phyloP scores from a whole-genome alignment of 2,113 vertebrate genomes.

The Pseudopipra pipra region DNA sequence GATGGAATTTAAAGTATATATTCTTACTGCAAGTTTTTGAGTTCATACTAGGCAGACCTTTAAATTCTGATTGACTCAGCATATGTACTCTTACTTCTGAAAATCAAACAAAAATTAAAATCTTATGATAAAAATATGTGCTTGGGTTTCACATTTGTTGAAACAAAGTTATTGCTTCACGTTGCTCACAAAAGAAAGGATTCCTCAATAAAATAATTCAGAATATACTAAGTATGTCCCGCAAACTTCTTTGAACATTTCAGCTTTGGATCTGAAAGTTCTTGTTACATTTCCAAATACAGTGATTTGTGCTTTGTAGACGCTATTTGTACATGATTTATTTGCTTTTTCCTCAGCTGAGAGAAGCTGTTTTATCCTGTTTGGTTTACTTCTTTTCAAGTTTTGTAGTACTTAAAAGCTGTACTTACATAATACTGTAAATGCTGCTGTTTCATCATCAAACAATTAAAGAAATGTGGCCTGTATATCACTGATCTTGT shows the following conservation, averaged over 20 bases:
- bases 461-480: not conserved
- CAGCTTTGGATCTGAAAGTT: not conserved
- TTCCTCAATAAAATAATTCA: not conserved
- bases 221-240: not conserved
- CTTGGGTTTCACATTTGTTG: not conserved
- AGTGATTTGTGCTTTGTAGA: not conserved
- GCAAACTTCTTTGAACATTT: not conserved
- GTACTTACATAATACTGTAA: not conserved
- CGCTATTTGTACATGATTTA: not conserved
- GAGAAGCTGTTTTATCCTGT: not conserved
- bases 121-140: not conserved
- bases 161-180: not conserved
- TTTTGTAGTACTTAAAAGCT: not conserved
- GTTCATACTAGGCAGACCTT: not conserved
- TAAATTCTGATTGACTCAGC: not conserved
- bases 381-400: not conserved
- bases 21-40: not conserved
- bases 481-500: not conserved
- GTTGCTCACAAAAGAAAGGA: not conserved
- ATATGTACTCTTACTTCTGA: not conserved
- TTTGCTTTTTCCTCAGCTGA: not conserved
- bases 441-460: not conserved
- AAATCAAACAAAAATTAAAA: not conserved
- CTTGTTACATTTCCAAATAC: not conserved
- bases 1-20: not conserved